Evolutionary conservation across 2,797 vertebrate species (phyloP).

Genomic region (Pachyuromys duprasi): DNA sequence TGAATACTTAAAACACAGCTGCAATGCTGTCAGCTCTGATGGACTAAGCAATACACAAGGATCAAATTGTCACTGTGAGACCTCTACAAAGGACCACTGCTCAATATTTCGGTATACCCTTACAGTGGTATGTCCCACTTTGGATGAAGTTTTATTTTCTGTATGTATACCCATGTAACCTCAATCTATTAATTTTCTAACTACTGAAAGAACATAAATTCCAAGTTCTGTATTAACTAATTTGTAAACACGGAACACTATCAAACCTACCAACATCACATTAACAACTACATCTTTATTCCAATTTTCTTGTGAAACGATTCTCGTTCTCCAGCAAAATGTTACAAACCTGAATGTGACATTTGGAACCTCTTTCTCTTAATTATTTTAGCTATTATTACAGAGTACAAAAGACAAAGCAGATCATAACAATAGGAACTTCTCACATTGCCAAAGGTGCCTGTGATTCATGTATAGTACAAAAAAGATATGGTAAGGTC

Average conservation of each 20-base stretch:
- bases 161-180: neutral
- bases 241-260: neutral
- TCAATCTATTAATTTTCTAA: neutral
- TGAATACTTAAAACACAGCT: neutral
- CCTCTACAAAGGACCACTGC: neutral
- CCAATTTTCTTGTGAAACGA: neutral
- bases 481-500: neutral
- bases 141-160: slow-evolving; percentile 16
- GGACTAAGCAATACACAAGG: neutral
- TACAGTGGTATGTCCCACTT: neutral
- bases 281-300: neutral
- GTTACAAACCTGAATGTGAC: neutral
- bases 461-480: neutral
- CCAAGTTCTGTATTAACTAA: neutral
- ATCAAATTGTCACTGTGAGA: neutral
- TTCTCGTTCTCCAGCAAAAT: neutral
- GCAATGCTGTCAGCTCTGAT: neutral
- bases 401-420: neutral
- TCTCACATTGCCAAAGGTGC: neutral
- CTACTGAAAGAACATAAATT: neutral
- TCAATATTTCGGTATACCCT: neutral
- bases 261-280: neutral
- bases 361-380: neutral
- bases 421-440: neutral
- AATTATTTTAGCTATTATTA: neutral